A percentile compares a stretch with the other conserved stretches of the same genome.
These are phyloP conservation scores for Eilema caniola DNA, from an alignment of 2,888 invertebrate genomes.

Conservation along the genomic window DNA sequence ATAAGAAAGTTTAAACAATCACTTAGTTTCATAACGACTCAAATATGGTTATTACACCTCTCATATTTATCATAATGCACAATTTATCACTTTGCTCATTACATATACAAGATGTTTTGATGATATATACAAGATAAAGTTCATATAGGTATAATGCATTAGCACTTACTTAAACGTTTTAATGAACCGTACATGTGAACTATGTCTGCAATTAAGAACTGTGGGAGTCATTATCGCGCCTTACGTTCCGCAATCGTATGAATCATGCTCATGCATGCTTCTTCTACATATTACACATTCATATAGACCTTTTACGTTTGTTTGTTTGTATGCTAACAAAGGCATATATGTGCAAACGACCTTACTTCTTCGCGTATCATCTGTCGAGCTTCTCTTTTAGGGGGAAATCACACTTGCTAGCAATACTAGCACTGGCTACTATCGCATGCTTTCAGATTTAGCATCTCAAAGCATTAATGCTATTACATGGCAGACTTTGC, in stretches of 20 bases:
- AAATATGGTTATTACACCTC: too few species aligned
- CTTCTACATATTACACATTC: conserved; percentile 29
- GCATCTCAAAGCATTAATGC: too few species aligned
- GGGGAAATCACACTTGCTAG: neutral
- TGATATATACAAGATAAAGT: too few species aligned
- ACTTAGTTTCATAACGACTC: too few species aligned
- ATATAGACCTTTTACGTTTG: conserved; percentile 6
- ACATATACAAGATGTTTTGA: too few species aligned
- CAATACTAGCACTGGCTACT: too few species aligned
- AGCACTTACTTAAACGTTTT: neutral
- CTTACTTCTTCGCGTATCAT: conserved; percentile 8
- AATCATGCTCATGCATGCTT: conserved; percentile 42
- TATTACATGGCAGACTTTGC: too few species aligned
- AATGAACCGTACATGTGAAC: conserved; percentile 8
- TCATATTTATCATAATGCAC: too few species aligned
- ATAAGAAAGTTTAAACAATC: too few species aligned
- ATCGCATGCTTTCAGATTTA: too few species aligned
- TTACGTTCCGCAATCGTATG: conserved; percentile 39
- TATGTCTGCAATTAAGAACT: conserved; percentile 13
- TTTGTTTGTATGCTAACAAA: conserved; percentile 20
- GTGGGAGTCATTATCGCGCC: conserved; percentile 44
- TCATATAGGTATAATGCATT: neutral
- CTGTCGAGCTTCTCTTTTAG: conserved; percentile 8
- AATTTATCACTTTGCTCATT: too few species aligned
- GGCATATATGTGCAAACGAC: conserved; percentile 6